Evolutionary conservation across 2,113 vertebrate genomes (phyloP).

Genomic region (Apeltes quadracus): DNA sequence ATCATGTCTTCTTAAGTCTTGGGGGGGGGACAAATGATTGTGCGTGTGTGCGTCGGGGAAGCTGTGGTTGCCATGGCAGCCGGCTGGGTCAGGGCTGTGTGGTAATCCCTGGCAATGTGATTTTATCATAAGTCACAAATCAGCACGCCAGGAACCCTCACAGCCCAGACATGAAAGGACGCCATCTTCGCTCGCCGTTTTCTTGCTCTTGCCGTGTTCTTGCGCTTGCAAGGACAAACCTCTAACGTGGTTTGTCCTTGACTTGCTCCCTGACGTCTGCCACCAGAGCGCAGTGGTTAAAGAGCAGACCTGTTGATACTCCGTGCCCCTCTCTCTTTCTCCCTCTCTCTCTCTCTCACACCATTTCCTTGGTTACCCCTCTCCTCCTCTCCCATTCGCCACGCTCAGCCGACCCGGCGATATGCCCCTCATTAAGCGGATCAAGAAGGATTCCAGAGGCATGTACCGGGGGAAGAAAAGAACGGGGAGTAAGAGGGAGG

Average conservation of each 20-base stretch:
- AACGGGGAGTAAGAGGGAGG: slow-evolving; percentile 48
- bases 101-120: slow-evolving; percentile 99
- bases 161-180: slow-evolving; percentile 87
- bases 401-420: slow-evolving; percentile 76
- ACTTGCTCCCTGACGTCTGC: slow-evolving; percentile 24
- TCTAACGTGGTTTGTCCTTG: slow-evolving; percentile 23
- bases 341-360: slow-evolving; percentile 27
- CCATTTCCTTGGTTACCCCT: slow-evolving; percentile 56
- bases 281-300: slow-evolving; percentile 26
- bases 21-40: background rate
- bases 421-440: slow-evolving; percentile 83
- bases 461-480: slow-evolving; percentile 71
- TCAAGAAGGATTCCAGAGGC: slow-evolving; percentile 79
- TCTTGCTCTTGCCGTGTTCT: background rate
- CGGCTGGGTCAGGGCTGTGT: slow-evolving; percentile 89
- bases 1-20: slow-evolving; percentile 59
- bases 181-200: slow-evolving; percentile 32
- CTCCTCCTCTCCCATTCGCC: slow-evolving; percentile 68
- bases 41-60: slow-evolving; percentile 27
- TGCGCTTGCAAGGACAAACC: too few species aligned
- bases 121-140: slow-evolving; percentile 99
- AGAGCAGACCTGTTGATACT: slow-evolving; percentile 53
- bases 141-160: slow-evolving; percentile 99
- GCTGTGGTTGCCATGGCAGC: slow-evolving; percentile 82
- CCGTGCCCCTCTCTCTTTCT: background rate